Percentiles rank a stretch among this genome's conserved stretches.
These are phyloP conservation scores for Ispidina lecontei DNA, from an alignment of 2,797 vertebrate genomes.

Conservation along the genomic window DNA sequence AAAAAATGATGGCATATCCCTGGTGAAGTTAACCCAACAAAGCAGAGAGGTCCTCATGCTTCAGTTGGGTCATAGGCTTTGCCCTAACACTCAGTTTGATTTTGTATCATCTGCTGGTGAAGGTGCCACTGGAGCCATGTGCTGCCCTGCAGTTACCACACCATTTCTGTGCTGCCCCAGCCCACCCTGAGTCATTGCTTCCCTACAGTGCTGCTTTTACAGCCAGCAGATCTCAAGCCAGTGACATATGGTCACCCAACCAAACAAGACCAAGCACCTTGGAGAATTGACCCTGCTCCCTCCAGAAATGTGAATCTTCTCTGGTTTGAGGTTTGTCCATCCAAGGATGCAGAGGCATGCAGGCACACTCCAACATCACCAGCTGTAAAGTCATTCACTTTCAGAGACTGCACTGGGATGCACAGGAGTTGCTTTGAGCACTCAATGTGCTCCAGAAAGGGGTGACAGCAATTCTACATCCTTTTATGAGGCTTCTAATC, in stretches of 20 bases:
- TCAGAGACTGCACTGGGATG: background rate
- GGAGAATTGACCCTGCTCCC: background rate
- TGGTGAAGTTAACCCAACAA: background rate
- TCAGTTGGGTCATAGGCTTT: background rate
- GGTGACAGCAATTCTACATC: fast-evolving
- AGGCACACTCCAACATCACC: background rate
- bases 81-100: background rate
- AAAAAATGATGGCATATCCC: background rate
- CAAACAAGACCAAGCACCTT: background rate
- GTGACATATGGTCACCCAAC: fast-evolving
- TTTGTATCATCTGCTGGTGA: background rate
- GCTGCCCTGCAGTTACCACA: background rate
- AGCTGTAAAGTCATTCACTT: background rate
- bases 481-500: background rate
- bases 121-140: fast-evolving
- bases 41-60: background rate
- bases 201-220: background rate
- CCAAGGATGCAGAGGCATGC: background rate
- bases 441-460: background rate
- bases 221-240: background rate
- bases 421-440: background rate
- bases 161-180: fast-evolving
- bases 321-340: background rate
- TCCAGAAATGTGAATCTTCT: background rate
- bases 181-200: background rate